Conservation (phyloP, 2,113 vertebrate genomes). For the Piprites chloris region DNA sequence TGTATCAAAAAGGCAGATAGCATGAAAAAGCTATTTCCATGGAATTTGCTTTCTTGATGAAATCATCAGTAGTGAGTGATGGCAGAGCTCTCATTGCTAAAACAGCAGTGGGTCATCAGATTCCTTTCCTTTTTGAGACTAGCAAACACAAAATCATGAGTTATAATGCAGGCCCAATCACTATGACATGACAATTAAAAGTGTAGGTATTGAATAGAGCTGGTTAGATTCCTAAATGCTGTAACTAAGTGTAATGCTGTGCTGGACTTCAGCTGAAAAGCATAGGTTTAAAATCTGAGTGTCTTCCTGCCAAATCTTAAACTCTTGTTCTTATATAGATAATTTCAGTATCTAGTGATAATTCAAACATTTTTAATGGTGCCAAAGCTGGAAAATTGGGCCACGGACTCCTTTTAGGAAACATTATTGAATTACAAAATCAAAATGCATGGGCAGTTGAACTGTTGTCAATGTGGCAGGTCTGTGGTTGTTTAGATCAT, state of each 20-base stretch:
- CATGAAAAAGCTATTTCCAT: background rate
- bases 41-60: background rate
- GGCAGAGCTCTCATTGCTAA: background rate
- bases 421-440: background rate
- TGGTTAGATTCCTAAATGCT: background rate
- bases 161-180: background rate
- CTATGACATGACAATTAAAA: background rate
- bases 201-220: background rate
- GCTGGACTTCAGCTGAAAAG: background rate
- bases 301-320: background rate
- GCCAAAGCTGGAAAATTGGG: background rate
- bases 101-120: background rate
- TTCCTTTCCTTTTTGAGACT: background rate
- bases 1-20: background rate
- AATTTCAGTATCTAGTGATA: background rate
- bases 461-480: background rate
- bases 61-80: background rate
- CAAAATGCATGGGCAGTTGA: background rate
- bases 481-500: background rate
- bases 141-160: background rate
- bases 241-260: rapidly evolving
- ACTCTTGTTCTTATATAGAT: background rate
- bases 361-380: background rate
- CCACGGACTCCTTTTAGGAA: background rate
- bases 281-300: background rate